Evolutionary conservation across 2,797 vertebrate species (phyloP), one percentile per base, ranked within the genome.

Genomic region (Typhlichthys subterraneus): DNA sequence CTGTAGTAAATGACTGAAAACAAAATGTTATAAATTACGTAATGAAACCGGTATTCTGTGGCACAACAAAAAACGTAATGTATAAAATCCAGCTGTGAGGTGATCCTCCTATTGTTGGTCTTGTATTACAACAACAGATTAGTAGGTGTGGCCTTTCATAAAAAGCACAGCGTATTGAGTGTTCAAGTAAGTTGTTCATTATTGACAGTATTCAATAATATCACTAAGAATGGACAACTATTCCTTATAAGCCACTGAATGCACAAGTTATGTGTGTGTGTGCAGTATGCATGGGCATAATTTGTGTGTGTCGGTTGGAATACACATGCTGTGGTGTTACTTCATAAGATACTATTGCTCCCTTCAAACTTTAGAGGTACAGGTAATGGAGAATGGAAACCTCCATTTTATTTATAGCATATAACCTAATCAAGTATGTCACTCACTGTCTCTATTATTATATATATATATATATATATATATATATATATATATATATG

Each of bases 1-100:
- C 64, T 88, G 84, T 81, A 75, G 70, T 52, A 66, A 79, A 70
- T 75, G 72, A 73, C 70, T 67, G 33, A 65, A 80, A 75, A 81
- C 78, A 82, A 82, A 78, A 72, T 70, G 64, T 71, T 70, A 77
- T 68, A 75, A 81, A 85, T 47, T 61, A 61, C 60, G 3, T 86
- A 77, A 76, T 79, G 48, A 79, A 79, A 83, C 53, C 69, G 53
- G 61, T 58, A 38, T 59, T 77, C 52, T 61, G 60, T 68, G 61
- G 14, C 12, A 75, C 66, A 60, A 52, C 67, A 9, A 55, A 7
- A 23, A 23, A 23, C 2, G 23, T 23, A 3, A 9, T 38, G 1
- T 38, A 38, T 38, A 49, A 53, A 53, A 11, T 60, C 61, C 29
- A n/a, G 45, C 15, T 57, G 58, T 1, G 54, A 51, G 51, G 62